Conservation (phyloP, 2,113 vertebrate species). For the Centropus bengalensis region DNA sequence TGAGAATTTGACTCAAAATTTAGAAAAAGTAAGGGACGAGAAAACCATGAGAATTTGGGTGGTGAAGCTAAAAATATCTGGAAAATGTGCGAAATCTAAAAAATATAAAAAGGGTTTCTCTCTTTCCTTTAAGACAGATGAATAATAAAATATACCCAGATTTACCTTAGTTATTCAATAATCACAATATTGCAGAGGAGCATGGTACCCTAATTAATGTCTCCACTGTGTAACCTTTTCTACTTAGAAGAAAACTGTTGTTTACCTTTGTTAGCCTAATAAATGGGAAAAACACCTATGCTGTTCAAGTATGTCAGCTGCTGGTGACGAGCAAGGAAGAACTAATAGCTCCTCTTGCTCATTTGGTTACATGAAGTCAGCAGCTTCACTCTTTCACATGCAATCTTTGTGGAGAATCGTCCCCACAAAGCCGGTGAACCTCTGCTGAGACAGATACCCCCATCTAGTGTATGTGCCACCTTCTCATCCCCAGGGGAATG, state of each 20-base stretch:
- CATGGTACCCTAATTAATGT: background rate
- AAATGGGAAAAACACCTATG: rapidly evolving
- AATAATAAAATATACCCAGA: background rate
- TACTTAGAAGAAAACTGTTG: background rate
- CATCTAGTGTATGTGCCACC: background rate
- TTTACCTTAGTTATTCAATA: background rate
- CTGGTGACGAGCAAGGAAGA: background rate
- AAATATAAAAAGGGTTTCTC: background rate
- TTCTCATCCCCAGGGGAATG: background rate
- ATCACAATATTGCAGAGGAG: background rate
- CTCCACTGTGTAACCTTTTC: background rate
- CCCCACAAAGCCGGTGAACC: background rate
- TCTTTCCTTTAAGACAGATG: background rate
- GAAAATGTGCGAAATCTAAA: background rate
- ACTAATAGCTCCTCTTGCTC: background rate
- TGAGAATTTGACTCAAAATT: background rate
- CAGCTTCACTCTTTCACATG: background rate
- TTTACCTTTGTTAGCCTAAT: background rate
- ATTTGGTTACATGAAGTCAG: background rate
- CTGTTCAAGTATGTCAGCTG: background rate
- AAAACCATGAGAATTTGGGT: background rate
- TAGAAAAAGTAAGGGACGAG: background rate
- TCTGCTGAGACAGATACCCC: background rate
- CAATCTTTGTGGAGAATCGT: no score
- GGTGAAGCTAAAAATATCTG: background rate